These are phyloP conservation scores for Malacosoma neustria DNA, from an alignment of 2,888 invertebrate genomes.

Conservation along the genomic window DNA sequence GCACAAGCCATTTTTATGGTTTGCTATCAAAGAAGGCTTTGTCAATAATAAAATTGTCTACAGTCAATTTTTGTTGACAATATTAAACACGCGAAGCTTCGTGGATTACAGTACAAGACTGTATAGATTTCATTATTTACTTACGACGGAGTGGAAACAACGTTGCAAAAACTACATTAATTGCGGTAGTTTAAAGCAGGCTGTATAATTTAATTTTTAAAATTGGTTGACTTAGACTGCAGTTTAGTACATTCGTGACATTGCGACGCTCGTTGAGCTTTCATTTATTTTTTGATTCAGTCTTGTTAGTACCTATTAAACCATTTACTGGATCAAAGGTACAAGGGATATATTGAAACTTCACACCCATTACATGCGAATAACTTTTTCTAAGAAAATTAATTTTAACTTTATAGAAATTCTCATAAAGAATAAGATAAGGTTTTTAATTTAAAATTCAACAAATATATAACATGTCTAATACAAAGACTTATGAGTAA, in stretches of 20 bases:
- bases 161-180: slow-evolving; percentile 53
- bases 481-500: too few species aligned
- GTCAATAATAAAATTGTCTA: slow-evolving; percentile 60
- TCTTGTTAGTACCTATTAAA: too few species aligned
- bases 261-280: not conserved
- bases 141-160: slow-evolving; percentile 46
- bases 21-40: slow-evolving; percentile 52
- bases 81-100: slow-evolving; percentile 63
- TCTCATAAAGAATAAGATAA: too few species aligned
- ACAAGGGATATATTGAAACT: too few species aligned
- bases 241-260: not conserved
- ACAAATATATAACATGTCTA: too few species aligned
- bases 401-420: too few species aligned
- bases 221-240: slow-evolving; percentile 1
- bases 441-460: too few species aligned
- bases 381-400: too few species aligned
- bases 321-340: too few species aligned
- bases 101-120: slow-evolving; percentile 35
- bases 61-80: slow-evolving; percentile 42
- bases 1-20: slow-evolving; percentile 67
- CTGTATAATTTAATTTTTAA: slow-evolving; percentile 34
- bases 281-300: not conserved
- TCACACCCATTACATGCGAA: too few species aligned
- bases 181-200: slow-evolving; percentile 38
- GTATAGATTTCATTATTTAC: slow-evolving; percentile 55